Percentiles rank a stretch among this genome's conserved stretches.
Evolutionary conservation across 2,113 vertebrate genomes (phyloP).

Genomic region (Gallinago jamesoni): DNA sequence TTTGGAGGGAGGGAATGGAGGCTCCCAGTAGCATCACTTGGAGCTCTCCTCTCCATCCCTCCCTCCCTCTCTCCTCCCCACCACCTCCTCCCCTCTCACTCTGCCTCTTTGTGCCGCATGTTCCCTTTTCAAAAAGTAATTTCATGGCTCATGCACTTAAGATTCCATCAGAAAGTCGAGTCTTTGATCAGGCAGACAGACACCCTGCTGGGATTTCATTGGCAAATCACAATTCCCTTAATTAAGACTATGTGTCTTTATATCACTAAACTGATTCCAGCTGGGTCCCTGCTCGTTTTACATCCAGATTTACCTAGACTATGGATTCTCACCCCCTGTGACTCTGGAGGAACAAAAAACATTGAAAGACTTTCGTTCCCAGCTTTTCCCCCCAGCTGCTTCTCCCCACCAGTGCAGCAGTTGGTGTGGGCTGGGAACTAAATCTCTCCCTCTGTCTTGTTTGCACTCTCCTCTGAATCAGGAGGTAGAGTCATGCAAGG

Average conservation of each 20-base stretch:
- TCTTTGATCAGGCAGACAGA: conserved; percentile 75
- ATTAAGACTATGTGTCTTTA: conserved; percentile 80
- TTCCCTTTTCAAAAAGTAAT: conserved; percentile 76
- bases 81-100: background rate
- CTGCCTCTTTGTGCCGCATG: conserved; percentile 26
- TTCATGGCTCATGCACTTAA: conserved; percentile 83
- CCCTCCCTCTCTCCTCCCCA: background rate
- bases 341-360: background rate
- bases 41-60: background rate
- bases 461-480: background rate
- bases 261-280: conserved; percentile 68
- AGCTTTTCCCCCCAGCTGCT: background rate
- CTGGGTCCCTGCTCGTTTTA: conserved; percentile 62
- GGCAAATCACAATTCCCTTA: conserved; percentile 81
- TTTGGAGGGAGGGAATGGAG: conserved; percentile 25
- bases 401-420: background rate
- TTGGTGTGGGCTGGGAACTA: background rate
- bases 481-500: background rate
- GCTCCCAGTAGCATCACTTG: conserved; percentile 8
- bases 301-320: conserved; percentile 60
- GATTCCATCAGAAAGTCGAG: conserved; percentile 80
- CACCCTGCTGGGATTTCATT: conserved; percentile 77
- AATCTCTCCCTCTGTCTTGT: background rate
- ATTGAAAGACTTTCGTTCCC: background rate
- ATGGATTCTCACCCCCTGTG: background rate